These are phyloP conservation scores for Adelognathus sp. DNA, from an alignment of 2,888 invertebrate genomes.

Conservation along the genomic window DNA sequence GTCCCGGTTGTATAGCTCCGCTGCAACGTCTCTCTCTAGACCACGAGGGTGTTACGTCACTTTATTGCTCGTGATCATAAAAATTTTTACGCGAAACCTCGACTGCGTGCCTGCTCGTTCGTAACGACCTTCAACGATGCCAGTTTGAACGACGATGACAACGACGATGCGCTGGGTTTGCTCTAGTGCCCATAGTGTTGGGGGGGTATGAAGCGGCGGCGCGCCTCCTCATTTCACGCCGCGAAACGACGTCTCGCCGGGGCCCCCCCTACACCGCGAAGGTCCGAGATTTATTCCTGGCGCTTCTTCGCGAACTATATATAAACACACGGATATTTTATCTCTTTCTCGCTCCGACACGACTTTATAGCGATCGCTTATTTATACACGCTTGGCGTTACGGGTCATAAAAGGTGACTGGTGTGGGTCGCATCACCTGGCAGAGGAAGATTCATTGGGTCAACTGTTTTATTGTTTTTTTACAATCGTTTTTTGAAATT, in stretches of 20 bases:
- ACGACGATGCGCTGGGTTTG: slow-evolving; percentile 39
- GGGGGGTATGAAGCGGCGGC: no score
- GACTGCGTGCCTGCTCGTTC: slow-evolving; percentile 68
- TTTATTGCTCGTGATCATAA: slow-evolving; percentile 80
- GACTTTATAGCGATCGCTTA: slow-evolving; percentile 33
- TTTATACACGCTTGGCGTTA: slow-evolving; percentile 47
- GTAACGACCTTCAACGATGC: slow-evolving; percentile 60
- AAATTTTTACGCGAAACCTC: slow-evolving; percentile 78
- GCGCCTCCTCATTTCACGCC: slow-evolving; percentile 37
- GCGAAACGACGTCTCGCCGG: slow-evolving; percentile 58
- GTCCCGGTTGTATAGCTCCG: slow-evolving; percentile 58
- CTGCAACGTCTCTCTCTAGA: slow-evolving; percentile 63
- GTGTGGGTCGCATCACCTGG: slow-evolving; percentile 33
- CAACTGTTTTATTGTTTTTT: background rate
- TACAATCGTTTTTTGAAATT: slow-evolving; percentile 13
- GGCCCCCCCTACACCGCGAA: slow-evolving; percentile 33
- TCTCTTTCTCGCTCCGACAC: background rate
- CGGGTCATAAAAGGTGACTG: slow-evolving; percentile 47
- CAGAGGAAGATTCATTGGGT: slow-evolving; percentile 36
- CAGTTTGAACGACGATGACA: no score
- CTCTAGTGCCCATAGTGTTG: slow-evolving; percentile 31
- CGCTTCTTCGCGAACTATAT: slow-evolving; percentile 37
- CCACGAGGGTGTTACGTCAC: slow-evolving; percentile 77
- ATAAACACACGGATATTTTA: background rate
- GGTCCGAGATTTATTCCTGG: slow-evolving; percentile 57